These are phyloP conservation scores for Pomacea canaliculata DNA, from an alignment of 2,888 invertebrate species.

Conservation along the genomic window DNA sequence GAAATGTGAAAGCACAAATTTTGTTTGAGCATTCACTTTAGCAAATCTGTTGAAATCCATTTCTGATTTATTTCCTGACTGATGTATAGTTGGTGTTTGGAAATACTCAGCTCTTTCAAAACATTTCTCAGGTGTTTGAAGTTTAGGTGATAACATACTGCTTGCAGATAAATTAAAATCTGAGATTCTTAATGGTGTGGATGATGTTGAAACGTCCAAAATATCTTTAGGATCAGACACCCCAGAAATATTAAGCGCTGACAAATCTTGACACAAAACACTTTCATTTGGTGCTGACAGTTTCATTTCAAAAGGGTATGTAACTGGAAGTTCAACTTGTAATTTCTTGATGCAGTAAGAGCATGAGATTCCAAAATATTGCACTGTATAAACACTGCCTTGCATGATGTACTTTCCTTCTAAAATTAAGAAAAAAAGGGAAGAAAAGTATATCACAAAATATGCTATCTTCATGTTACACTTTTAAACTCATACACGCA, in stretches of 20 bases:
- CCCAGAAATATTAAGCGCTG: conserved; percentile 6
- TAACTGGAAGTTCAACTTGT: background rate
- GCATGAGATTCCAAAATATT: conserved; percentile 54
- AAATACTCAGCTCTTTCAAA: background rate
- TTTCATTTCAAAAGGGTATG: background rate
- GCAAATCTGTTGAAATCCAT: background rate
- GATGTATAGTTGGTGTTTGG: background rate
- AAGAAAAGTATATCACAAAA: too few relatives aligned
- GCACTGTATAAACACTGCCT: conserved; percentile 35
- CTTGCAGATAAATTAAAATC: background rate
- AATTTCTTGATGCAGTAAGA: conserved; percentile 38
- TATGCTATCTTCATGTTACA: too few relatives aligned
- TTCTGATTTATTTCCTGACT: too few relatives aligned
- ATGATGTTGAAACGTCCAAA: background rate
- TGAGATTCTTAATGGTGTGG: background rate
- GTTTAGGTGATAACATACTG: background rate
- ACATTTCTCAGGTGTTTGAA: background rate
- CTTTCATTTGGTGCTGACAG: background rate
- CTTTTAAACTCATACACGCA: too few relatives aligned
- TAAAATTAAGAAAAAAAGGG: conserved; percentile 33
- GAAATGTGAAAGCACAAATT: conserved; percentile 26
- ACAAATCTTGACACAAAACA: background rate
- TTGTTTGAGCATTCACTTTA: conserved; percentile 14
- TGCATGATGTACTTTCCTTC: conserved; percentile 41
- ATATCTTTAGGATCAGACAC: conserved; percentile 7